A percentile compares a stretch with the other conserved stretches of the same genome.
Conservation (phyloP, 2,797 vertebrate genomes). For the Brachymystax lenok region DNA sequence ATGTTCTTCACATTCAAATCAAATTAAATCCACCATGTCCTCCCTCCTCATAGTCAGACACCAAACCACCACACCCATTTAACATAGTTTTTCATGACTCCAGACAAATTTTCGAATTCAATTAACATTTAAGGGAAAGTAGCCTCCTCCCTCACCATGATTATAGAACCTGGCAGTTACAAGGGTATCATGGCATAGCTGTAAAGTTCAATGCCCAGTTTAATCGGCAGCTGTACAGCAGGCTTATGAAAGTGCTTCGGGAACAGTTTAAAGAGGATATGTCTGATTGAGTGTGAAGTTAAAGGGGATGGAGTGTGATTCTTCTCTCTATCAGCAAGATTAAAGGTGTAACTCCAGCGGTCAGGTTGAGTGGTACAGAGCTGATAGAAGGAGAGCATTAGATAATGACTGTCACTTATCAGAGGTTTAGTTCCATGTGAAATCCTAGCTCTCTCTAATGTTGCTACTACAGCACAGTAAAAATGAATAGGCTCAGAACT, state of each 20-base stretch:
- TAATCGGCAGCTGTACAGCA: slow-evolving; percentile 41
- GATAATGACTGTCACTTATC: background rate
- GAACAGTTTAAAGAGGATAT: slow-evolving; percentile 46
- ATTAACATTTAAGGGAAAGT: slow-evolving; percentile 55
- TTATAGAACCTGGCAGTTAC: slow-evolving; percentile 54
- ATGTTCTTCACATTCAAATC: slow-evolving; percentile 40
- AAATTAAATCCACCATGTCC: slow-evolving; percentile 47
- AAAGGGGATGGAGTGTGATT: slow-evolving; percentile 30
- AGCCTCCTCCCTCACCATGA: slow-evolving; percentile 47
- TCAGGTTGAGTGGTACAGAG: slow-evolving; percentile 28
- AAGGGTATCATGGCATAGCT: slow-evolving; percentile 30
- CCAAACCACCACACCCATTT: slow-evolving; percentile 17
- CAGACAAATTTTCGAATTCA: slow-evolving; percentile 52
- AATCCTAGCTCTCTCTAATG: background rate
- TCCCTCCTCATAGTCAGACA: background rate
- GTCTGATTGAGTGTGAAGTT: slow-evolving; percentile 13
- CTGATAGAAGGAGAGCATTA: background rate
- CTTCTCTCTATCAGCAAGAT: slow-evolving; percentile 38
- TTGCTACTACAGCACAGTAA: background rate
- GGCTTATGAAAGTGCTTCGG: slow-evolving; percentile 27
- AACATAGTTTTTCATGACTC: slow-evolving; percentile 31
- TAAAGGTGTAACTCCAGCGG: slow-evolving; percentile 17
- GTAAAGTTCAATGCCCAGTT: slow-evolving; percentile 45
- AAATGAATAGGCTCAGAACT: background rate
- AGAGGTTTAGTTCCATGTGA: background rate